A percentile compares a stretch with the other conserved stretches of the same genome.
phyloP scores from a whole-genome alignment of 2,888 invertebrate genomes.

The Diarsia brunnea region DNA sequence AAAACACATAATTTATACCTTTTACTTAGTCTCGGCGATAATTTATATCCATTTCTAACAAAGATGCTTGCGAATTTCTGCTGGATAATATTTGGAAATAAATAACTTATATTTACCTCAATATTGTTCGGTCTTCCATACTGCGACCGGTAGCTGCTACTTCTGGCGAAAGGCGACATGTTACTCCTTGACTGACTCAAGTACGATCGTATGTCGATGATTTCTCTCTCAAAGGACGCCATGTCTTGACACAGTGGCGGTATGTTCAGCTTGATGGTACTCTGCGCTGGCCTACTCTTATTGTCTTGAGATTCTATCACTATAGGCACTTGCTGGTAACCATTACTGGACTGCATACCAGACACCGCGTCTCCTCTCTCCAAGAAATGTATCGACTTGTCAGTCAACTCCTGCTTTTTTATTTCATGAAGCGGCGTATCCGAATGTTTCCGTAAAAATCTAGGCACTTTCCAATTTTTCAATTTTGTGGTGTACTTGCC shows the following conservation, averaged over 20 bases:
- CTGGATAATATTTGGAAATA: not conserved
- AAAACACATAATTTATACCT: constrained; percentile 38
- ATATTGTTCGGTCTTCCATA: constrained; percentile 91
- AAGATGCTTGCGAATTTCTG: not conserved
- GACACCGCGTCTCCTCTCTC: constrained; percentile 78
- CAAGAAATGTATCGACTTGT: constrained; percentile 82
- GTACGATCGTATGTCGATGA: constrained; percentile 93
- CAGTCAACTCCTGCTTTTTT: constrained; percentile 84
- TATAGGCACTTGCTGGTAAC: constrained; percentile 93
- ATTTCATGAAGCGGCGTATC: constrained; percentile 89
- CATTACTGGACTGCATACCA: constrained; percentile 82
- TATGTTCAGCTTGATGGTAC: constrained; percentile 86
- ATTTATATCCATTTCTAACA: constrained; percentile 19
- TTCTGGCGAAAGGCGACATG: constrained; percentile 93
- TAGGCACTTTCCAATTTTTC: constrained; percentile 93
- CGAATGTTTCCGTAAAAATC: constrained; percentile 92
- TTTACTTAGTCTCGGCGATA: constrained; percentile 38
- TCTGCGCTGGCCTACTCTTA: constrained; percentile 76
- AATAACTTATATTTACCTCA: constrained; percentile 78
- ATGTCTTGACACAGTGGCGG: constrained; percentile 85
- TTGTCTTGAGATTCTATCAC: constrained; percentile 90
- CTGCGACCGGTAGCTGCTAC: constrained; percentile 93
- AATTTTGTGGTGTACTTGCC: constrained; percentile 91
- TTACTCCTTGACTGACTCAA: constrained; percentile 94
- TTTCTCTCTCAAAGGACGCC: constrained; percentile 91